A percentile compares a stretch with the other conserved stretches of the same genome.
Conservation (phyloP, 1,140 invertebrate genomes). For the Triops cancriformis region DNA sequence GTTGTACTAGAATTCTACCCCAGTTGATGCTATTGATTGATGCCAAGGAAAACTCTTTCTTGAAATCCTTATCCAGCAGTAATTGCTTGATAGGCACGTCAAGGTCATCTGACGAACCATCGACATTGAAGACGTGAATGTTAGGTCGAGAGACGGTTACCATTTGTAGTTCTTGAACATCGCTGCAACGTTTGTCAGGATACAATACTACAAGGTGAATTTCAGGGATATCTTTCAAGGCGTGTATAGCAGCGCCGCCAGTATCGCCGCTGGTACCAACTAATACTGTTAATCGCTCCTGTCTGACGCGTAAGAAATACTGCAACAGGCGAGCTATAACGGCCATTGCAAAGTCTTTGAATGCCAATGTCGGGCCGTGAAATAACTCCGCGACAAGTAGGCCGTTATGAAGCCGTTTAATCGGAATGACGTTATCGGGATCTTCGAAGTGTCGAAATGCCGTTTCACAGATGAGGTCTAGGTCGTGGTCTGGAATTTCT, state of each 20-base stretch:
- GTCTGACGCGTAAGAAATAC: slow-evolving; percentile 39
- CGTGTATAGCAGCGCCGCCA: slow-evolving; percentile 45
- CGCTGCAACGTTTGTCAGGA: slow-evolving; percentile 39
- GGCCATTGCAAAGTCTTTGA: slow-evolving; percentile 45
- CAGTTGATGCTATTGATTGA: slow-evolving; percentile 47
- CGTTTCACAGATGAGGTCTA: slow-evolving; percentile 34
- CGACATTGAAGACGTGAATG: slow-evolving; percentile 42
- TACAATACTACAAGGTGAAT: slow-evolving; percentile 45
- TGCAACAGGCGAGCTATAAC: slow-evolving; percentile 41
- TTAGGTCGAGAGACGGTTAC: slow-evolving; percentile 41
- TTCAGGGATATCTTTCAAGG: slow-evolving; percentile 37
- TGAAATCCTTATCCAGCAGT: slow-evolving; percentile 39
- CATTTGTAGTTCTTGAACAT: slow-evolving; percentile 46
- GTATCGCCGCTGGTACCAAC: slow-evolving; percentile 47
- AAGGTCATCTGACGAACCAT: slow-evolving; percentile 44
- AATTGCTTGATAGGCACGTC: slow-evolving; percentile 41
- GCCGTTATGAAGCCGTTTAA: slow-evolving; percentile 35
- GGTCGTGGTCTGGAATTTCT: slow-evolving; percentile 39
- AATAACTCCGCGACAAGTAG: slow-evolving; percentile 43
- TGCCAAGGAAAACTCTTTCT: slow-evolving; percentile 36
- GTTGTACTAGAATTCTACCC: slow-evolving; percentile 44
- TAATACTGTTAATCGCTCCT: slow-evolving; percentile 19
- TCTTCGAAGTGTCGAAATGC: slow-evolving; percentile 14
- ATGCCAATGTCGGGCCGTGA: slow-evolving; percentile 44
- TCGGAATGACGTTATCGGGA: slow-evolving; percentile 36